phyloP scores from a whole-genome alignment of 64 coral and sea anemone genomes.

The Acropora yongei region DNA sequence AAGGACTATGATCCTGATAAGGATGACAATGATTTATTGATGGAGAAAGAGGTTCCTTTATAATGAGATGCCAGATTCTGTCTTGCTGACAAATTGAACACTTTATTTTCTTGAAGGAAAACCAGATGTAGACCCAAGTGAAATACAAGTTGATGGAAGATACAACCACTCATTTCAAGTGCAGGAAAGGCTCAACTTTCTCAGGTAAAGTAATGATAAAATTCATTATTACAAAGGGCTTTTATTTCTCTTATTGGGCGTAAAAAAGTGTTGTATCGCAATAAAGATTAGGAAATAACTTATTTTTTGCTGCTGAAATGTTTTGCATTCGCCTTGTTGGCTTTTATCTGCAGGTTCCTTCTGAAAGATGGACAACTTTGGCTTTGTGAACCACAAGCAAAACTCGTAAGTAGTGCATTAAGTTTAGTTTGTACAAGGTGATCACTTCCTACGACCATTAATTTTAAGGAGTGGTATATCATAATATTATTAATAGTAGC shows the following conservation, averaged over 20 bases:
- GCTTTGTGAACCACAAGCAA: slow-evolving; percentile 94
- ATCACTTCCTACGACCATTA: neutral
- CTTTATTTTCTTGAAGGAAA: slow-evolving; percentile 49
- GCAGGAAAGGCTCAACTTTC: slow-evolving; percentile 93
- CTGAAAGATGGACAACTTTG: slow-evolving; percentile 98
- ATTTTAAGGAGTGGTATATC: too few species aligned
- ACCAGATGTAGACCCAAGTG: slow-evolving; percentile 69
- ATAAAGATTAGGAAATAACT: too few species aligned
- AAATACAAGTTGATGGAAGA: slow-evolving; percentile 81
- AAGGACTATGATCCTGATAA: too few species aligned
- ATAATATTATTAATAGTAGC: too few species aligned
- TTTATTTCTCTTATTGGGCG: neutral
- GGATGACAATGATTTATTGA: too few species aligned
- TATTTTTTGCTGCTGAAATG: too few species aligned
- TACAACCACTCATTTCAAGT: slow-evolving; percentile 96
- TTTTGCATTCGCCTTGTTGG: neutral
- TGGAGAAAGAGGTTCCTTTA: too few species aligned
- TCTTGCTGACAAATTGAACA: neutral
- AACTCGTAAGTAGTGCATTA: slow-evolving; percentile 67
- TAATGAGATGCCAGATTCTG: neutral
- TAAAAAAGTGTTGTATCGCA: neutral
- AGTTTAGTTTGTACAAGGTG: neutral
- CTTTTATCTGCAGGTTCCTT: slow-evolving; percentile 75
- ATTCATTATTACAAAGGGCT: neutral
- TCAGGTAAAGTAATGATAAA: slow-evolving; percentile 57